Percentiles rank a stretch among this genome's conserved stretches.
Evolutionary conservation across 2,888 invertebrate genomes (phyloP).

Genomic region (Camptogramma bilineatum): DNA sequence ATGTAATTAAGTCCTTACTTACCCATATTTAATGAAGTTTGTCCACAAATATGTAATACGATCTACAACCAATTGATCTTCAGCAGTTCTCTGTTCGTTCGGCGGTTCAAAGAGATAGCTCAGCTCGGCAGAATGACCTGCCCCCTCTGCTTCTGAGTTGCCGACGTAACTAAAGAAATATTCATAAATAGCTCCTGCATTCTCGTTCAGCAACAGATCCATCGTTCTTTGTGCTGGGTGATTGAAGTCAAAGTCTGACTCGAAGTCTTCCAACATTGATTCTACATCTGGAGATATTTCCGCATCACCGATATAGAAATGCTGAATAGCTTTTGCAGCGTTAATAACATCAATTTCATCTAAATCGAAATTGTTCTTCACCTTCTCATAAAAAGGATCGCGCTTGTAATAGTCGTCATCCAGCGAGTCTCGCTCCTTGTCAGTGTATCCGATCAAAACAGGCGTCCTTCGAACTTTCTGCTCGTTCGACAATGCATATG

Average conservation of each 20-base stretch:
- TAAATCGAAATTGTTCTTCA: constrained; percentile 66
- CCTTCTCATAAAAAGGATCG: constrained; percentile 67
- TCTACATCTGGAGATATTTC: constrained; percentile 55
- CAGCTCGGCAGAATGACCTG: constrained; percentile 66
- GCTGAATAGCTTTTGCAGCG: constrained; percentile 60
- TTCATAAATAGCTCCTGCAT: constrained; percentile 67
- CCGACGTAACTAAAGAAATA: constrained; percentile 71
- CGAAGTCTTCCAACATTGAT: constrained; percentile 61
- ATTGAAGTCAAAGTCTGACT: constrained; percentile 70
- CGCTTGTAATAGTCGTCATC: constrained; percentile 58
- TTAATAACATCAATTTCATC: constrained; percentile 56
- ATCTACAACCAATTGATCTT: constrained; percentile 61
- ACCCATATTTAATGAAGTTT: constrained; percentile 79
- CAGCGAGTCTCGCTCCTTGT: constrained; percentile 57
- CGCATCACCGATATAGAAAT: constrained; percentile 76
- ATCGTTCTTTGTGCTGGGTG: constrained; percentile 71
- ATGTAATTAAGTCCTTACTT: constrained; percentile 39
- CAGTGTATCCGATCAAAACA: constrained; percentile 72
- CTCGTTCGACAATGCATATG: constrained; percentile 64
- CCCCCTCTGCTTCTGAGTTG: constrained; percentile 52
- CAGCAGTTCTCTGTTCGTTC: constrained; percentile 47
- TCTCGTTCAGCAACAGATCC: constrained; percentile 61
- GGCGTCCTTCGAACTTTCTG: constrained; percentile 69
- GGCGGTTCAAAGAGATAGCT: constrained; percentile 64
- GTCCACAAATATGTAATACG: constrained; percentile 71